phyloP scores from a whole-genome alignment of 1,140 invertebrate species.

The Acromyrmex echinatior region DNA sequence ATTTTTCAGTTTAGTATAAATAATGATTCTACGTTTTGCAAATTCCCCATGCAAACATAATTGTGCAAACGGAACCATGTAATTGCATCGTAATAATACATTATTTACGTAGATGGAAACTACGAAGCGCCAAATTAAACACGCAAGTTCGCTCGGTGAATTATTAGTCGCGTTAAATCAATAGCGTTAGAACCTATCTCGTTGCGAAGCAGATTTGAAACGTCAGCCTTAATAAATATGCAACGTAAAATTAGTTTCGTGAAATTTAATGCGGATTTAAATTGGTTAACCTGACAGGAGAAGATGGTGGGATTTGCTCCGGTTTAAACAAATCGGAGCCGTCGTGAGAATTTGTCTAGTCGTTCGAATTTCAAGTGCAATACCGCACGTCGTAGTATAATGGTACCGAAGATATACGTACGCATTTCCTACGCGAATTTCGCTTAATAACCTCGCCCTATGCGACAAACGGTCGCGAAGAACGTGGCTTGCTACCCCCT shows the following conservation, averaged over 20 bases:
- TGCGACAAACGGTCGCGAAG: constrained; percentile 31
- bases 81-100: constrained; percentile 33
- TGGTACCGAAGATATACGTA: constrained; percentile 45
- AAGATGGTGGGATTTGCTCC: neutral
- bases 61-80: constrained; percentile 32
- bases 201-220: constrained; percentile 10
- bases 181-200: constrained; percentile 32
- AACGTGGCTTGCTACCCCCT: constrained; percentile 40
- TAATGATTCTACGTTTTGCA: neutral
- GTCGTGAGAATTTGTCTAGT: constrained; percentile 25
- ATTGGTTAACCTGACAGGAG: neutral
- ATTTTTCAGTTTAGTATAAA: constrained; percentile 9
- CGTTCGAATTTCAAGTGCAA: constrained; percentile 30
- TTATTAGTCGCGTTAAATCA: constrained; percentile 54
- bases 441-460: constrained; percentile 43
- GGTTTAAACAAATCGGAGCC: constrained; percentile 17
- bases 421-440: constrained; percentile 47
- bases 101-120: constrained; percentile 27
- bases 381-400: constrained; percentile 17
- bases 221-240: constrained; percentile 19
- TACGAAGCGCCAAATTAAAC: constrained; percentile 46
- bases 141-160: constrained; percentile 12
- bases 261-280: constrained; percentile 30
- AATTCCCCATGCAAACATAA: neutral
- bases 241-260: constrained; percentile 26